Evolutionary conservation across 1,140 invertebrate species (phyloP), one percentile per base, ranked within the genome.

Genomic region (Brachionus asplanchnoidis): DNA sequence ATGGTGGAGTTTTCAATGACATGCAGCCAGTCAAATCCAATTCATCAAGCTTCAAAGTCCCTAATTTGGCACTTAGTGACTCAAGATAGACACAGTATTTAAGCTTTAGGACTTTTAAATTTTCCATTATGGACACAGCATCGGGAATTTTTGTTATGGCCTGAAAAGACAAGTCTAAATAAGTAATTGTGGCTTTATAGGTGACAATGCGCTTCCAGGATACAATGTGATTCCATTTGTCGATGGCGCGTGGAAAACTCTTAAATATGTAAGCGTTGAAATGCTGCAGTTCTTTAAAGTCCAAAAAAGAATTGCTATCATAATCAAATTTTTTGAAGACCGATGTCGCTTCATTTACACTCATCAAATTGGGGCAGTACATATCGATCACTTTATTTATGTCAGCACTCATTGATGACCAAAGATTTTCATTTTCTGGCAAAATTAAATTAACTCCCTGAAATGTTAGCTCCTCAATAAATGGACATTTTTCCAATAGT

Each of bases 1-100:
- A 86, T 2, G 88, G 88, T 12, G 89, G 89, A 7, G 88, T 90
- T 75, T 88, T 89, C 84, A 90, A 75, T 2, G 85, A 85, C 0
- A 85, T 68, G 85, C 89, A 89, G 12, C 87, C 86, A 6, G 87
- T 86, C 42, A 88, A 84, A 20, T 85, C 85, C 23, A 89, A 85
- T n/a, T 87, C 86, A 20, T 84, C 80, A 23, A 89, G 84, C 32
- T 86, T 86, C 32, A 89, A 80, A 23, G 87, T 86, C n/a, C 53
- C 40, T 23, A 89, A 85, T 82, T 86, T 86, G 8, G 85, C 40
- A 9, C 88, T 87, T 5, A 89, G 80, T 3, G 23, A 53, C 42
- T 84, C 80, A 12, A 85, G 36, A 17, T 77, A 36, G 8, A 75
- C 66, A 56, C 80, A 83, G 44, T 84, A 75, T 65, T 32, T 36